Conservation (phyloP, 2,113 vertebrate genomes). For the Cisticola juncidis region DNA sequence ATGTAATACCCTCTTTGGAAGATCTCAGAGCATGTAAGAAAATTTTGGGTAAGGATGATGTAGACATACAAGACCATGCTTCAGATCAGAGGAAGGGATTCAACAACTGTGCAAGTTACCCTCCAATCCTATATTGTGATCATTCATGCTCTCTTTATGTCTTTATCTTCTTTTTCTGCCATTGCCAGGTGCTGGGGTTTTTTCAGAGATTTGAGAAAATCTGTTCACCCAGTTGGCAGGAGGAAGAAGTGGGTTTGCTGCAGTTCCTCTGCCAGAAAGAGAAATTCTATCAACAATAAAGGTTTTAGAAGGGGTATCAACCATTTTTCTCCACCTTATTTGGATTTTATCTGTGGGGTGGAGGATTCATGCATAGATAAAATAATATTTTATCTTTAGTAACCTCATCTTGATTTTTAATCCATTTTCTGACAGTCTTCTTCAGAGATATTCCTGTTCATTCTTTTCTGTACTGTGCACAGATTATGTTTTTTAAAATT, state of each 20-base stretch:
- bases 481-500: not conserved
- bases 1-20: not conserved
- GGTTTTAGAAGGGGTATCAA: not conserved
- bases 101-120: not conserved
- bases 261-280: not conserved
- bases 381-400: not conserved
- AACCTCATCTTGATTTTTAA: not conserved
- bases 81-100: not conserved
- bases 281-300: not conserved
- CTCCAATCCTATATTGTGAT: fast-evolving
- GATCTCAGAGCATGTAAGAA: not conserved
- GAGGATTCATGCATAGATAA: not conserved
- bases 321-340: not conserved
- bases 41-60: not conserved
- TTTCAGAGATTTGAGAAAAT: not conserved
- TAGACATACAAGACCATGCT: not conserved
- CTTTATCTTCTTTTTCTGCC: not conserved
- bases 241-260: not conserved
- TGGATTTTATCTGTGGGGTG: not conserved
- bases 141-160: not conserved
- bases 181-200: not conserved
- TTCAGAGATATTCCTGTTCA: not conserved
- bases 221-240: not conserved
- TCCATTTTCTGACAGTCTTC: not conserved
- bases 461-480: not conserved